Percentiles rank a stretch among this genome's conserved stretches.
Evolutionary conservation across 2,113 vertebrate species (phyloP).

Genomic region (Danionella cerebrum): DNA sequence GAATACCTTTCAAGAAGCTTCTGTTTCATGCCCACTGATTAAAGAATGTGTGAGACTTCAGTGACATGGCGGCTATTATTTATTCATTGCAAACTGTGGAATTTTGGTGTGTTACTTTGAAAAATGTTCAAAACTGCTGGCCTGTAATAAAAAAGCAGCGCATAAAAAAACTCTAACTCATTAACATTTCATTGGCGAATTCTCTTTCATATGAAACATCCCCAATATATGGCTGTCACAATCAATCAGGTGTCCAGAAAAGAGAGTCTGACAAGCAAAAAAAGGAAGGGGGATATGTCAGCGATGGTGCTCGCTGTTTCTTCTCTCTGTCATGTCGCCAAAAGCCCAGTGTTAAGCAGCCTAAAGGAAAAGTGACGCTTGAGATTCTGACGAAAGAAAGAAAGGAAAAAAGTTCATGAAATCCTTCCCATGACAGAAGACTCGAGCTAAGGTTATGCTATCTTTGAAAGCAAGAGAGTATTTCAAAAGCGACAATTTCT

Average conservation of each 20-base stretch:
- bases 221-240: conserved; percentile 86
- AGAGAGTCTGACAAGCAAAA: conserved; percentile 68
- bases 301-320: conserved; percentile 60
- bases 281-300: conserved; percentile 67
- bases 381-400: conserved; percentile 33
- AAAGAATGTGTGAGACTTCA: conserved; percentile 82
- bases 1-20: conserved; percentile 68
- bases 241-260: conserved; percentile 79
- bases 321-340: conserved; percentile 79
- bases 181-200: conserved; percentile 89
- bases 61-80: conserved; percentile 82
- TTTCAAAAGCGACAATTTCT: conserved; percentile 63
- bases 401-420: conserved; percentile 42
- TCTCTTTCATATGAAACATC: conserved; percentile 84
- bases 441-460: conserved; percentile 55
- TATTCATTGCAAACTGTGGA: conserved; percentile 90
- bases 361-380: conserved; percentile 51
- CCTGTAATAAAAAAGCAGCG: conserved; percentile 69
- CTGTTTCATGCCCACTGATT: conserved; percentile 67
- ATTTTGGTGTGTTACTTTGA: conserved; percentile 86
- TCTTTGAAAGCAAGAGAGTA: conserved; percentile 50
- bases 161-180: conserved; percentile 77
- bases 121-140: conserved; percentile 89
- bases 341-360: conserved; percentile 53
- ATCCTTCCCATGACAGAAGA: conserved; percentile 58